These are phyloP conservation scores for Alcis repandata DNA, from an alignment of 2,888 invertebrate species.

Conservation along the genomic window DNA sequence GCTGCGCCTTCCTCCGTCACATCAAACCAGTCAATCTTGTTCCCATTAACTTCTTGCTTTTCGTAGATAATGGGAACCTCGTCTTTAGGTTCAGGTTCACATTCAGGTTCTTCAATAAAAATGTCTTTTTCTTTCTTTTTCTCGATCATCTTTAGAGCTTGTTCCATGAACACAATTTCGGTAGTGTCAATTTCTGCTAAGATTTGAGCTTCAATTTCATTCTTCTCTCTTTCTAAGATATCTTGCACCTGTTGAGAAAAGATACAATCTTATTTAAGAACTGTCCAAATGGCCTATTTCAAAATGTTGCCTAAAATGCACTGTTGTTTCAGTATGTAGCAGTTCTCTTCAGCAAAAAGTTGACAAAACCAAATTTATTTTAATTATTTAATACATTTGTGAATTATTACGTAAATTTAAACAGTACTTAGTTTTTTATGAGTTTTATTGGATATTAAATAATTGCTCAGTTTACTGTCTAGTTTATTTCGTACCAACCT, in stretches of 20 bases:
- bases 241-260: conserved; percentile 83
- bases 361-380: neutral
- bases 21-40: conserved; percentile 80
- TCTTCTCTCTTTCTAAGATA: conserved; percentile 91
- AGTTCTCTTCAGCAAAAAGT: too few species aligned
- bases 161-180: conserved; percentile 94
- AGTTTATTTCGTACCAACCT: conserved; percentile 76
- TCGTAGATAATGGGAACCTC: conserved; percentile 65
- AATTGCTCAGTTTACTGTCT: too few species aligned
- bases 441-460: too few species aligned
- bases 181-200: conserved; percentile 91
- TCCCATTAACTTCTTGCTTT: conserved; percentile 66
- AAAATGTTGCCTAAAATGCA: too few species aligned
- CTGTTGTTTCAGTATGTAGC: too few species aligned
- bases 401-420: neutral
- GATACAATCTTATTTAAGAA: neutral
- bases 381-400: neutral
- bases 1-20: conserved; percentile 73
- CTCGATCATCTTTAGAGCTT: conserved; percentile 91
- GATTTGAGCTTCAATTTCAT: conserved; percentile 88
- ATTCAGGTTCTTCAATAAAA: conserved; percentile 54
- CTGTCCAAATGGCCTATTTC: too few species aligned
- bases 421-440: too few species aligned
- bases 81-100: conserved; percentile 50
- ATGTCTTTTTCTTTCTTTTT: conserved; percentile 77